phyloP scores from a whole-genome alignment of 1,140 invertebrate species.

The Parasteatoda tepidariorum region DNA sequence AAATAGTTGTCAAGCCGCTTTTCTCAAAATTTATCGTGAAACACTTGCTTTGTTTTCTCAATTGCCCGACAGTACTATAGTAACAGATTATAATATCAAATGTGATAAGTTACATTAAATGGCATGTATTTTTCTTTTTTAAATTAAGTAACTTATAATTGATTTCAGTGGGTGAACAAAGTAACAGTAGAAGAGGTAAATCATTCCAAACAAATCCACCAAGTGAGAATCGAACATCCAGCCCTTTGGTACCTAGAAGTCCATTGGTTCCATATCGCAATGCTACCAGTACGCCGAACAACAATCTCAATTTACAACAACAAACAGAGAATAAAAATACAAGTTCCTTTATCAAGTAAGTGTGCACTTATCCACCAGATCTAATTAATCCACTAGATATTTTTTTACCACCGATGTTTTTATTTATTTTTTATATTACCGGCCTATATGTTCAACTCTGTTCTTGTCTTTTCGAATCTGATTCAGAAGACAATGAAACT shows the following conservation, averaged over 20 bases:
- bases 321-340: slow-evolving; percentile 20
- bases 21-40: no score
- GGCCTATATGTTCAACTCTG: no score
- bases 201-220: not conserved
- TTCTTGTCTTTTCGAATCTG: no score
- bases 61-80: no score
- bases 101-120: no score
- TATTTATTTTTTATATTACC: no score
- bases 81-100: no score
- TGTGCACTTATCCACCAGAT: not conserved
- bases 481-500: no score
- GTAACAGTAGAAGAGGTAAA: slow-evolving; percentile 34
- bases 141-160: no score
- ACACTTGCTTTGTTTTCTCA: no score
- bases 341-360: slow-evolving; percentile 36
- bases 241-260: slow-evolving; percentile 36
- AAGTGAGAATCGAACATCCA: slow-evolving; percentile 7
- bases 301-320: slow-evolving; percentile 18
- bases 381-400: not conserved
- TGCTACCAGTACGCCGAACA: slow-evolving; percentile 1
- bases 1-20: no score
- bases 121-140: no score
- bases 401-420: not conserved
- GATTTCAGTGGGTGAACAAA: slow-evolving; percentile 1
- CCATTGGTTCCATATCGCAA: slow-evolving; percentile 46